Percentiles rank a stretch among this genome's conserved stretches.
Evolutionary conservation across 2,888 invertebrate genomes (phyloP).

Genomic region (Rhingia campestris): DNA sequence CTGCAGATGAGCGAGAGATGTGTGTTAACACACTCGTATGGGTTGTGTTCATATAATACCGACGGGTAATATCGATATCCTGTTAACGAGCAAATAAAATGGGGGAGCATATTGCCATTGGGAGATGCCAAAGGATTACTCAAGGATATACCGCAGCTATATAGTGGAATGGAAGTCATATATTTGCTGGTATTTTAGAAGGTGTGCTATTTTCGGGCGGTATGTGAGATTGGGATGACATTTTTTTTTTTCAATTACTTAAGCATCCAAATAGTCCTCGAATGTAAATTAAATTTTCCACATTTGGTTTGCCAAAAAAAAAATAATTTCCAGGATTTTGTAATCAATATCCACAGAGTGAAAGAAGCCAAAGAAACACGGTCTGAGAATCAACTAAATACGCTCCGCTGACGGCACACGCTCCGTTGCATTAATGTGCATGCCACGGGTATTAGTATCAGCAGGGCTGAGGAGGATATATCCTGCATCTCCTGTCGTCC

Average conservation of each 20-base stretch:
- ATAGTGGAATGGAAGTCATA: not conserved
- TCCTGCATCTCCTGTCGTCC: constrained; percentile 10
- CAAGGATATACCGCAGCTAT: not conserved
- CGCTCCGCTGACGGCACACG: constrained; percentile 56
- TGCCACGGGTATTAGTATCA: constrained; percentile 27
- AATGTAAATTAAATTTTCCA: constrained; percentile 21
- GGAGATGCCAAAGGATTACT: constrained; percentile 14
- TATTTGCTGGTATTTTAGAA: not conserved
- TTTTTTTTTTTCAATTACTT: constrained; percentile 5
- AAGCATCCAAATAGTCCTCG: not conserved
- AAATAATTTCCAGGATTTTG: not conserved
- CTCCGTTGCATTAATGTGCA: constrained; percentile 70
- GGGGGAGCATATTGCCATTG: constrained; percentile 25
- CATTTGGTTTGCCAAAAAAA: constrained; percentile 24
- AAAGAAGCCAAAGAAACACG: constrained; percentile 37
- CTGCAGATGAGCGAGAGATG: not conserved
- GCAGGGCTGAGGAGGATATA: not conserved
- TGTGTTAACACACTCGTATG: constrained; percentile 42
- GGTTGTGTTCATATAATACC: constrained; percentile 35
- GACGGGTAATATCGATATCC: constrained; percentile 49
- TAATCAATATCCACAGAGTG: constrained; percentile 21
- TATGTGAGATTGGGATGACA: not conserved
- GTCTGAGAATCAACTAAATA: constrained; percentile 50
- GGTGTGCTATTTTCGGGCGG: not conserved
- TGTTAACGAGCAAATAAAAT: constrained; percentile 55